Evolutionary conservation across 2,797 vertebrate species (phyloP).

Genomic region (Phylloscopus collybita): DNA sequence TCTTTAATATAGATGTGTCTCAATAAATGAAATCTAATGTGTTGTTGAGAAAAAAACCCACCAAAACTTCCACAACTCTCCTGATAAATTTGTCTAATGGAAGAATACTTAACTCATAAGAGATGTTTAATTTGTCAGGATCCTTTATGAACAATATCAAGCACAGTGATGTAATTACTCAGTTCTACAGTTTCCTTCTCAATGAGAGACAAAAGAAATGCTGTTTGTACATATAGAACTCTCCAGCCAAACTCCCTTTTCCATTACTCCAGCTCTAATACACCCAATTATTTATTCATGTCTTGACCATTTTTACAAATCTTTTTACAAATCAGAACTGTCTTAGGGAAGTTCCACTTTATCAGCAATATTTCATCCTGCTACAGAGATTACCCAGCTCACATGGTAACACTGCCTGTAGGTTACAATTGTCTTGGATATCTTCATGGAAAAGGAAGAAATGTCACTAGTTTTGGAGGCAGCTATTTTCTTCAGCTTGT

Average conservation of each 20-base stretch:
- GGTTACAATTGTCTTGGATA: not conserved
- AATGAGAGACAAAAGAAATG: not conserved
- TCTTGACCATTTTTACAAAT: not conserved
- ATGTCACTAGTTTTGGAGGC: not conserved
- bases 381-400: not conserved
- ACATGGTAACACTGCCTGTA: not conserved
- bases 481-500: not conserved
- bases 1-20: not conserved
- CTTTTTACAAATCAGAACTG: not conserved
- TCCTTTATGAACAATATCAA: not conserved
- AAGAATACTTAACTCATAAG: not conserved
- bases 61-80: not conserved
- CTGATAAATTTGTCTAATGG: not conserved
- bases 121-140: not conserved
- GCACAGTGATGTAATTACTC: not conserved
- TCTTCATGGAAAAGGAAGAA: not conserved
- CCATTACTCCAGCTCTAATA: not conserved
- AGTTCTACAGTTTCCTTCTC: not conserved
- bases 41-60: not conserved
- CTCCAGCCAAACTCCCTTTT: not conserved
- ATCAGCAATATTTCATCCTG: not conserved
- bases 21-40: not conserved
- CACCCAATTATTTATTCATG: not conserved
- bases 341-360: not conserved
- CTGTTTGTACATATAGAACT: not conserved